phyloP scores from a whole-genome alignment of 2,888 invertebrate genomes.

The Patella ulyssiponensis region DNA sequence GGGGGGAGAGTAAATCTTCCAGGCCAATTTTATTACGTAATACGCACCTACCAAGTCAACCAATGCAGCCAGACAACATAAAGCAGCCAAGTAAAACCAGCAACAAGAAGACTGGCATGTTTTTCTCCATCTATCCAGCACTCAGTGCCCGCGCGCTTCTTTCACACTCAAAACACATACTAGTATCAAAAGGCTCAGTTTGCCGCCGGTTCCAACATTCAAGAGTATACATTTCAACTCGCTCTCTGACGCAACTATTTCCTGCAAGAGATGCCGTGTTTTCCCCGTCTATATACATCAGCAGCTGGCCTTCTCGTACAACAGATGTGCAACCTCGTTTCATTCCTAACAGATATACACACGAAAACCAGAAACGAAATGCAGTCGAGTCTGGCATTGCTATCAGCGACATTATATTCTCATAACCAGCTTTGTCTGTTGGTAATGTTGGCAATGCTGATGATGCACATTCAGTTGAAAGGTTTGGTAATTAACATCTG shows the following conservation, averaged over 20 bases:
- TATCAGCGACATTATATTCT: too few relatives aligned
- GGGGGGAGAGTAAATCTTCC: too few relatives aligned
- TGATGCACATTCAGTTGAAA: too few relatives aligned
- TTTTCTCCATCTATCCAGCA: neutral
- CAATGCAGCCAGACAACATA: too few relatives aligned
- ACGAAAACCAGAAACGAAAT: neutral
- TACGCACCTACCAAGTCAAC: too few relatives aligned
- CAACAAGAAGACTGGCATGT: too few relatives aligned
- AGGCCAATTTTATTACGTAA: too few relatives aligned
- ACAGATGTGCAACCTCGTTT: conserved; percentile 6
- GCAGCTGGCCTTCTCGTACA: conserved; percentile 3
- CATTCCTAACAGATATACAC: neutral
- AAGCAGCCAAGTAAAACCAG: too few relatives aligned
- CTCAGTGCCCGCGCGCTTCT: conserved; percentile 4
- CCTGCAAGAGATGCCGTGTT: neutral
- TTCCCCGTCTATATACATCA: neutral
- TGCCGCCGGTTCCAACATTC: neutral
- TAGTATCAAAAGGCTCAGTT: conserved; percentile 5
- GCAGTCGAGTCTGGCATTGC: too few relatives aligned
- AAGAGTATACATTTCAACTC: conserved; percentile 8
- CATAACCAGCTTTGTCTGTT: too few relatives aligned
- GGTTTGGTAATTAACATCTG: too few relatives aligned
- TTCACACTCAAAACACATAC: conserved; percentile 11
- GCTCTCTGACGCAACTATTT: conserved; percentile 9
- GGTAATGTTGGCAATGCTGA: too few relatives aligned